A percentile compares a stretch with the other conserved stretches of the same genome.
phyloP scores from a whole-genome alignment of 2,888 invertebrate genomes.

The Trilocha varians region DNA sequence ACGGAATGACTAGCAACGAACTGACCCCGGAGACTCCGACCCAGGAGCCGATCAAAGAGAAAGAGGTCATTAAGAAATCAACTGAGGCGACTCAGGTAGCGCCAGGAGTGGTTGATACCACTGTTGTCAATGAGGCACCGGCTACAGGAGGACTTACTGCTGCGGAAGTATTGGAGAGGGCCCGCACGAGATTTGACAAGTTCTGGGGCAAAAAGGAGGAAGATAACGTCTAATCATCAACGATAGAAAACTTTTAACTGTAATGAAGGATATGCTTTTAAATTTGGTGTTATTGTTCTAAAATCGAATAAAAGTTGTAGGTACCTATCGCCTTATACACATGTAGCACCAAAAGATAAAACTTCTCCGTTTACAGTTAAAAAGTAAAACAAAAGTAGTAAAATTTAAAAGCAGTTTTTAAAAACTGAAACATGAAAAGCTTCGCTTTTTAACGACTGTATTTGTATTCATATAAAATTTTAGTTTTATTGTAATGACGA shows the following conservation, averaged over 20 bases:
- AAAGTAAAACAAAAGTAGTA: conserved; percentile 31
- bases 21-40: conserved; percentile 57
- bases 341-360: neutral
- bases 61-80: conserved; percentile 60
- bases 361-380: conserved; percentile 30
- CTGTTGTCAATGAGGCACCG: conserved; percentile 59
- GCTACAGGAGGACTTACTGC: conserved; percentile 72
- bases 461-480: conserved; percentile 28
- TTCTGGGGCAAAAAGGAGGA: conserved; percentile 85
- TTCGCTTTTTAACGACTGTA: conserved; percentile 64
- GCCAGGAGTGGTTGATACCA: conserved; percentile 72
- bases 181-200: conserved; percentile 87
- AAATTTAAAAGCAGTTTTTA: conserved; percentile 40
- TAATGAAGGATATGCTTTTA: conserved; percentile 25
- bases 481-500: conserved; percentile 32
- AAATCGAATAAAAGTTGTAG: neutral
- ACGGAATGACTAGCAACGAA: conserved; percentile 40
- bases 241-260: conserved; percentile 22
- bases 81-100: conserved; percentile 66
- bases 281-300: neutral
- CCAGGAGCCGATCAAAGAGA: conserved; percentile 43
- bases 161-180: conserved; percentile 84
- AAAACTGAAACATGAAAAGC: conserved; percentile 42
- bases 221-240: conserved; percentile 61
- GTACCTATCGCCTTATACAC: neutral